Evolutionary conservation across 2,888 invertebrate genomes (phyloP), one percentile per base, ranked within the genome.

Genomic region (Artemia sp.): DNA sequence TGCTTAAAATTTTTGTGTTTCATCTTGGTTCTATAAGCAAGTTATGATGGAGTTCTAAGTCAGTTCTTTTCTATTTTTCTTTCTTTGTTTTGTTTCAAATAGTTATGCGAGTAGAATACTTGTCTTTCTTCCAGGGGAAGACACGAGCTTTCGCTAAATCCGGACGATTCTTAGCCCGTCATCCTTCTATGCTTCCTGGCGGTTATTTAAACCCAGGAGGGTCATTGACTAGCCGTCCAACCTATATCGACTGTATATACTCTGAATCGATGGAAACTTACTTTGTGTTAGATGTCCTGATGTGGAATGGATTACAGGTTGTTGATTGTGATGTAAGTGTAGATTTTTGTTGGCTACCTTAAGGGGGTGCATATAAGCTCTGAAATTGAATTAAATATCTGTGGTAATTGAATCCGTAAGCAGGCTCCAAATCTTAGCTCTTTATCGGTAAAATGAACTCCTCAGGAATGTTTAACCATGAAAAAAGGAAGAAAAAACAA

Each of bases 161-260:
- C 74, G 90, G 90, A 0, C 79, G 80, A 52, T 80, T 80, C 58
- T 76, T 82, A 68, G 82, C 81, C 73, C 78, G 80, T 69, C 85
- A 86, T 73, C 80, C 78, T 14, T 88, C 90, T 0, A 78, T 80
- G 6, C 80, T 92, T 70, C 92, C 92, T 0, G 90, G 90, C 24
- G 90, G 90, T 8, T 73, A 73, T 69, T 72, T 71, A 58, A 71
- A 70, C 19, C 68, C 71, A 6, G 14, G 66, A 1, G 14, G 72
- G 19, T 72, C 72, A 68, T 70, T 72, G n/a, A 75, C 73, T 70
- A 79, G 77, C 70, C 82, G 80, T 68, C 82, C 82, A 73, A 86
- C 87, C 67, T 83, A 94, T 64, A 77, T 97, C 12, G 96, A 97
- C 78, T 90, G 93, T 76, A 84, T 97, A 72, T 90, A 85, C 79